Base-by-base conservation (phyloP, 2,888 invertebrate genomes). In the Thymelicus acteon region DNA sequence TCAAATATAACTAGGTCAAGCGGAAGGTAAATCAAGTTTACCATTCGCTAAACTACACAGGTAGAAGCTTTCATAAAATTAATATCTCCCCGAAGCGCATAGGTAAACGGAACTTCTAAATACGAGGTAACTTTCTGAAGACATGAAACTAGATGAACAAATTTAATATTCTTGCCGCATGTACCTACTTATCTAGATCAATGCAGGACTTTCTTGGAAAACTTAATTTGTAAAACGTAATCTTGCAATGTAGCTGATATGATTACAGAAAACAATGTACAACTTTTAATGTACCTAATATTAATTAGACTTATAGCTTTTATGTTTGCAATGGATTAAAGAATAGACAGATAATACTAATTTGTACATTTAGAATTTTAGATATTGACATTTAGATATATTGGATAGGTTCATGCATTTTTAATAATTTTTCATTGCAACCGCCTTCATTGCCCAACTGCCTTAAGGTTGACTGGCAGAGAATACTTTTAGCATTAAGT, bases 51-150 rank as follows among this genome's bases (percentile, higher is more conserved):
- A 76, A 75, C 78, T 86, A 85, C 76, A 79, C 78, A 79, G 80
- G 78, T 77, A 80, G 80, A 73, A 77, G 78, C 84, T 87, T 89
- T 87, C 84, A 85, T 86, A 85, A 90, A 87, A 89, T 88, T 89
- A 90, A 89, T 90, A 89, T 87, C 85, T 81, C 78, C 75, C 76
- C 79, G 78, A 79, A 78, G 78, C 78, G 84, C 82, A 78, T 83
- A 87, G 86, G 88, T 89, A 89, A 86, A 85, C 84, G 80, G 78
- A 88, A 88, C 82, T 89, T 88, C 79, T 79, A 79, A 85, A 86
- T 82, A 80, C 75, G 82, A 80, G 76, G 74, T 71, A 89, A 90
- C 83, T 90, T 90, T 85, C 84, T 80, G 80, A 85, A 84, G 89
- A 90, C 88, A 87, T 82, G 84, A 81, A 87, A 86, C 81, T 84